These are phyloP conservation scores for Molanna angustata DNA, from an alignment of 2,888 invertebrate genomes.

Conservation along the genomic window DNA sequence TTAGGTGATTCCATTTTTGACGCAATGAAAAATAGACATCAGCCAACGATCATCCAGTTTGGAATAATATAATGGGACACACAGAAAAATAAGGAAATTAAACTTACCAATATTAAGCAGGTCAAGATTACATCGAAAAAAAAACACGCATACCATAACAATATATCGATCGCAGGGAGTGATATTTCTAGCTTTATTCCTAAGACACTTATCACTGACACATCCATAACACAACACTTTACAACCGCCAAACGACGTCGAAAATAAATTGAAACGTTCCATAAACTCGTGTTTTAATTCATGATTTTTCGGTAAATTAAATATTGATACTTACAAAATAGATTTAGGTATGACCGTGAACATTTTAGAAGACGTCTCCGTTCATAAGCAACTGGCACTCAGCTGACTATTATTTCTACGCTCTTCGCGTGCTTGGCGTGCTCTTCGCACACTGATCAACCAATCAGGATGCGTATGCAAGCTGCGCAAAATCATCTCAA, in stretches of 20 bases:
- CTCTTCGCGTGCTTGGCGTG: conserved; percentile 9
- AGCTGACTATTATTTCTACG: conserved; percentile 28
- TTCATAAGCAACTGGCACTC: conserved; percentile 25
- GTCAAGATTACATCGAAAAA: conserved; percentile 28
- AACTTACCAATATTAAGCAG: conserved; percentile 24
- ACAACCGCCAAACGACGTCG: neutral
- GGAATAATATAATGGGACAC: neutral
- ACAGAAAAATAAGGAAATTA: conserved; percentile 5
- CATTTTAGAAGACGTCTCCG: conserved; percentile 41
- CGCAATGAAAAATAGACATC: neutral
- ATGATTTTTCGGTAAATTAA: conserved; percentile 42
- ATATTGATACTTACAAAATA: conserved; percentile 54
- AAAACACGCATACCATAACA: conserved; percentile 15
- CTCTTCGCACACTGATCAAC: conserved; percentile 13
- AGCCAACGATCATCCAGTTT: too few relatives aligned
- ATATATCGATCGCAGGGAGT: conserved; percentile 21
- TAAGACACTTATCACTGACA: neutral
- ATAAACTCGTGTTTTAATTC: conserved; percentile 26
- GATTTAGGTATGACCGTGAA: conserved; percentile 51
- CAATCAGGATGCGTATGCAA: conserved; percentile 5
- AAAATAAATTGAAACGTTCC: neutral
- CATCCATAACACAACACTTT: neutral
- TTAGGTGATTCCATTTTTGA: too few relatives aligned
- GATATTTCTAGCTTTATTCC: conserved; percentile 15
- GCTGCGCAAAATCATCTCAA: neutral